phyloP scores from a whole-genome alignment of 2,888 invertebrate genomes.

The Crossocerus cetratus region DNA sequence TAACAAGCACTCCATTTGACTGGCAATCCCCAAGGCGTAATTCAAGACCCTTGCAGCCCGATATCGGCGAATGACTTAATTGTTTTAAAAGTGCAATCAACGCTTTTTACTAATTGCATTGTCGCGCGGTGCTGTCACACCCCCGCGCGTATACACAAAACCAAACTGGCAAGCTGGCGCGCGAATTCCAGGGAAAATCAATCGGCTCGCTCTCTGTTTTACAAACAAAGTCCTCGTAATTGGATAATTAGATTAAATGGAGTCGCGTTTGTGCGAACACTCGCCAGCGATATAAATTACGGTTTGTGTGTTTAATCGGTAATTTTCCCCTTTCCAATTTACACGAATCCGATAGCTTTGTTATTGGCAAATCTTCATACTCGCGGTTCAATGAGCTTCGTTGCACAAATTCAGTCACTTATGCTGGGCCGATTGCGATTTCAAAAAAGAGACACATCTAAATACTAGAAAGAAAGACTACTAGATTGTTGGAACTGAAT shows the following conservation, averaged over 20 bases:
- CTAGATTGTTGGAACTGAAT: no score
- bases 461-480: no score
- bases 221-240: slow-evolving; percentile 46
- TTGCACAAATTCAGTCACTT: no score
- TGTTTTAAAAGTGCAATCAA: slow-evolving; percentile 1
- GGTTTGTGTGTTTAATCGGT: slow-evolving; percentile 37
- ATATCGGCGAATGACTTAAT: neutral
- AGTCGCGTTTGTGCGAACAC: slow-evolving; percentile 36
- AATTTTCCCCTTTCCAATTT: slow-evolving; percentile 23
- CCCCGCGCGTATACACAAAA: neutral
- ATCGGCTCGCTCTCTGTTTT: slow-evolving; percentile 28
- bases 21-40: no score
- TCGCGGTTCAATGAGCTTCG: no score
- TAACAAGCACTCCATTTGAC: no score
- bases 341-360: no score
- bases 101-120: slow-evolving; percentile 29
- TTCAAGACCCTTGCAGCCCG: no score
- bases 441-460: no score
- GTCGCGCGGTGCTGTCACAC: slow-evolving; percentile 16
- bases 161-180: neutral
- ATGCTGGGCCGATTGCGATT: no score
- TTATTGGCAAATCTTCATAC: no score
- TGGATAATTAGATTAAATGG: slow-evolving; percentile 54
- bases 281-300: slow-evolving; percentile 37
- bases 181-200: slow-evolving; percentile 36